phyloP scores from a whole-genome alignment of 2,797 vertebrate genomes.

The Callimico goeldii region DNA sequence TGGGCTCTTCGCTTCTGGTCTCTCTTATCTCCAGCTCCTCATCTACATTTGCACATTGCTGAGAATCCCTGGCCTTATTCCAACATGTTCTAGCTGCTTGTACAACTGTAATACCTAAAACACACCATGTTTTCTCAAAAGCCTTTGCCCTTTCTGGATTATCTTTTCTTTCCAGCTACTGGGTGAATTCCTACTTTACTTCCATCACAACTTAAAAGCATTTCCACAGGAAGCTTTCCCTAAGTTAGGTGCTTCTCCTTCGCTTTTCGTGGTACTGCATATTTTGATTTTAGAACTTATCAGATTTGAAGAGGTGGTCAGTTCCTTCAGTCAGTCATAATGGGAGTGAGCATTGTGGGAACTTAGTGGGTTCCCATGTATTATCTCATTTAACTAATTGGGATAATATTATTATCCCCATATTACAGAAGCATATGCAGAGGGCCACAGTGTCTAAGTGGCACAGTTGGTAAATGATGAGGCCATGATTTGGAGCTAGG shows the following conservation, averaged over 20 bases:
- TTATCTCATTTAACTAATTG: not conserved
- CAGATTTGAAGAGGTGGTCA: not conserved
- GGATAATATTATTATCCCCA: not conserved
- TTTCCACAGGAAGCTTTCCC: not conserved
- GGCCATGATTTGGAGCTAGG: not conserved
- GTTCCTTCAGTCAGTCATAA: not conserved
- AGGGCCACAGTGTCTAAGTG: not conserved
- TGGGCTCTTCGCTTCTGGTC: not conserved
- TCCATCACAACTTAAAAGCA: not conserved
- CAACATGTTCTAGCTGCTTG: not conserved
- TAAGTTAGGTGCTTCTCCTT: not conserved
- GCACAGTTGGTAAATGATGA: not conserved
- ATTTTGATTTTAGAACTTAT: not conserved
- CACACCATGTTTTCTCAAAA: not conserved
- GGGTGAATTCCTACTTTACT: not conserved
- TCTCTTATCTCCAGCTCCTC: not conserved
- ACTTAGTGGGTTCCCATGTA: not conserved
- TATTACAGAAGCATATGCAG: not conserved
- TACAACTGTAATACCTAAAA: not conserved
- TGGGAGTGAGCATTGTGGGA: not conserved
- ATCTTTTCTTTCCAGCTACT: not conserved
- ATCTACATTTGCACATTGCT: not conserved
- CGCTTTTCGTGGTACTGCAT: not conserved
- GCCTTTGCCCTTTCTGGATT: not conserved
- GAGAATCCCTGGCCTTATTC: not conserved